Conservation (phyloP, 2,113 vertebrate species). For the Ceratotherium simum region DNA sequence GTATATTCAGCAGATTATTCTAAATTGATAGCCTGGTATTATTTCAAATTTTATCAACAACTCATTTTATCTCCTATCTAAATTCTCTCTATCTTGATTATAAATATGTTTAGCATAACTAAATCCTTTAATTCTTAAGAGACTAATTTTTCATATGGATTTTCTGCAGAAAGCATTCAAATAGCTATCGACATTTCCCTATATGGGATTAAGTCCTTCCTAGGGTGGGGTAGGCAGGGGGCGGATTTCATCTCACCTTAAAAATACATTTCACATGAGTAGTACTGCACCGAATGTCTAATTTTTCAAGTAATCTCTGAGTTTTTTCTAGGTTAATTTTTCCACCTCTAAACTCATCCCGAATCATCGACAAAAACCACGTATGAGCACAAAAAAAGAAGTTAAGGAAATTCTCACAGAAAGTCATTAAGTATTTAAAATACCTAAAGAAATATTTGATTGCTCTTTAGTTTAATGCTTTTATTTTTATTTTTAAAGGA, state of each 20-base stretch:
- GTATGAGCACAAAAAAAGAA: slow-evolving; percentile 69
- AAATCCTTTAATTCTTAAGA: slow-evolving; percentile 13
- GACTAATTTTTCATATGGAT: neutral
- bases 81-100: neutral
- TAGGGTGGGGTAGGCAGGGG: neutral
- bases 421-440: slow-evolving; percentile 44
- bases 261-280: slow-evolving; percentile 85
- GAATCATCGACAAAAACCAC: slow-evolving; percentile 85
- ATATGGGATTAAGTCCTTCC: neutral
- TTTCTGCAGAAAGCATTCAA: slow-evolving; percentile 47
- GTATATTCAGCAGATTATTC: neutral
- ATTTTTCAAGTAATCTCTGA: slow-evolving; percentile 83
- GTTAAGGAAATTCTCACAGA: slow-evolving; percentile 84
- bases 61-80: neutral
- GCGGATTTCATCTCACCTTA: slow-evolving; percentile 83
- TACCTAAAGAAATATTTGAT: neutral
- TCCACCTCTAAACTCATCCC: slow-evolving; percentile 84
- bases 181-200: neutral
- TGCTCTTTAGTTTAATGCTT: neutral
- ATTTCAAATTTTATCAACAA: slow-evolving; percentile 46
- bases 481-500: slow-evolving; percentile 40
- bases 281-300: slow-evolving; percentile 77
- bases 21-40: neutral
- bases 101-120: slow-evolving; percentile 18
- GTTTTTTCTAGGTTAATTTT: slow-evolving; percentile 80